Evolutionary conservation across 2,113 vertebrate genomes (phyloP).

Genomic region (Platichthys flesus): DNA sequence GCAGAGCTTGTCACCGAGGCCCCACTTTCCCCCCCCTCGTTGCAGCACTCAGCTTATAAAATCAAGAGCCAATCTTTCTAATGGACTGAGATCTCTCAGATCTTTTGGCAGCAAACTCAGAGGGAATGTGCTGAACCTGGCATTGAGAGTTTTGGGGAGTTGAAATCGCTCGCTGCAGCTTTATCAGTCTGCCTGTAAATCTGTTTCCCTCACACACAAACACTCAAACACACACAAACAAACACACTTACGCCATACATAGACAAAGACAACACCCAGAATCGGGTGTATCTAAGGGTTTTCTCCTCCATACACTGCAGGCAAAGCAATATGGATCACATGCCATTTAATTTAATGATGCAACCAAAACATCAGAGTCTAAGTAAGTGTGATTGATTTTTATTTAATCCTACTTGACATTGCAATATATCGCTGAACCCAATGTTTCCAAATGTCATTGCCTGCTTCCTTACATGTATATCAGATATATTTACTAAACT

Average conservation of each 20-base stretch:
- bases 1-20: conserved; percentile 34
- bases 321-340: neutral
- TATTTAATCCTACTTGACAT: neutral
- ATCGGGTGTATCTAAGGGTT: conserved; percentile 50
- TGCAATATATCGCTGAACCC: neutral
- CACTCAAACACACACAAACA: neutral
- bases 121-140: conserved; percentile 63
- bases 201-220: neutral
- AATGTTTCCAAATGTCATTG: neutral
- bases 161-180: conserved; percentile 31
- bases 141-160: conserved; percentile 36
- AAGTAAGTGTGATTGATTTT: conserved; percentile 15
- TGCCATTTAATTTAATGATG: conserved; percentile 30
- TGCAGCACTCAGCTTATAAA: conserved; percentile 45
- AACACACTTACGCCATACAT: neutral
- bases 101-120: conserved; percentile 51
- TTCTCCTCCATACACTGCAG: conserved; percentile 4
- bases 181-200: conserved; percentile 16
- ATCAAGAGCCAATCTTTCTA: conserved; percentile 72
- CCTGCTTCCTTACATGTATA: neutral
- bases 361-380: conserved; percentile 5
- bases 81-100: conserved; percentile 64
- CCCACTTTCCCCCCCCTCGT: conserved; percentile 21
- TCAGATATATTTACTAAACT: neutral
- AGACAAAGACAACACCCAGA: neutral